Conservation (phyloP, 1,140 invertebrate genomes). For the Orius laevigatus region DNA sequence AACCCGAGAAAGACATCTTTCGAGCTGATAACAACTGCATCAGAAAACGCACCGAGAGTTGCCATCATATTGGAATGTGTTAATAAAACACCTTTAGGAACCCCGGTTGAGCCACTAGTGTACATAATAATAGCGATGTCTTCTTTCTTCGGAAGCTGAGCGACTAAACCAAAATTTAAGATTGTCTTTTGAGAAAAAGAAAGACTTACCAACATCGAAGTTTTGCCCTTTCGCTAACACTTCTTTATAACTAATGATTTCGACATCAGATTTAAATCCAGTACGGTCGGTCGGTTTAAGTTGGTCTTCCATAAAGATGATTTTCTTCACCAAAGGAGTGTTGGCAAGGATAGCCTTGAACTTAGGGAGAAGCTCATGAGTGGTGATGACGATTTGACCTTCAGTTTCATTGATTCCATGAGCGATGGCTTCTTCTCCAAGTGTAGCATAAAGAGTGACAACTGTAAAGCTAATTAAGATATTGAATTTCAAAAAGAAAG, state of each 20-base stretch:
- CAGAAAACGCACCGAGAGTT: constrained; percentile 74
- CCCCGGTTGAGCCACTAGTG: constrained; percentile 84
- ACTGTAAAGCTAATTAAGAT: no score
- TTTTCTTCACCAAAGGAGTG: constrained; percentile 50
- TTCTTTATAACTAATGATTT: constrained; percentile 44
- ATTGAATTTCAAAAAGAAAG: not conserved
- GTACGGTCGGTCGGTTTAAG: constrained; percentile 46
- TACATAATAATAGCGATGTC: constrained; percentile 94
- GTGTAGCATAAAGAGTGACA: constrained; percentile 91
- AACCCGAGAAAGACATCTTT: constrained; percentile 85
- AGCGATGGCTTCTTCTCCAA: constrained; percentile 88
- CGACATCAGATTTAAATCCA: constrained; percentile 48
- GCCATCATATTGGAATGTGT: constrained; percentile 82
- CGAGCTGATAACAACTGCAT: constrained; percentile 49
- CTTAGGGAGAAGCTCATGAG: constrained; percentile 75
- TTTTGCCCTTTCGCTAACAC: constrained; percentile 29
- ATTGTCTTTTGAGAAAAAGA: not conserved
- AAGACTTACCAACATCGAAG: constrained; percentile 28
- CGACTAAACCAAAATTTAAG: not conserved
- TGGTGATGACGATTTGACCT: constrained; percentile 76
- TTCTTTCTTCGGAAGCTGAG: constrained; percentile 38
- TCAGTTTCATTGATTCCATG: constrained; percentile 95
- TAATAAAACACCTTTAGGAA: constrained; percentile 72
- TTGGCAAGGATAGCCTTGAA: constrained; percentile 58
- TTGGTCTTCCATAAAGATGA: constrained; percentile 83